These are phyloP conservation scores for Numenius arquata DNA, from an alignment of 2,113 vertebrate species.

Conservation along the genomic window DNA sequence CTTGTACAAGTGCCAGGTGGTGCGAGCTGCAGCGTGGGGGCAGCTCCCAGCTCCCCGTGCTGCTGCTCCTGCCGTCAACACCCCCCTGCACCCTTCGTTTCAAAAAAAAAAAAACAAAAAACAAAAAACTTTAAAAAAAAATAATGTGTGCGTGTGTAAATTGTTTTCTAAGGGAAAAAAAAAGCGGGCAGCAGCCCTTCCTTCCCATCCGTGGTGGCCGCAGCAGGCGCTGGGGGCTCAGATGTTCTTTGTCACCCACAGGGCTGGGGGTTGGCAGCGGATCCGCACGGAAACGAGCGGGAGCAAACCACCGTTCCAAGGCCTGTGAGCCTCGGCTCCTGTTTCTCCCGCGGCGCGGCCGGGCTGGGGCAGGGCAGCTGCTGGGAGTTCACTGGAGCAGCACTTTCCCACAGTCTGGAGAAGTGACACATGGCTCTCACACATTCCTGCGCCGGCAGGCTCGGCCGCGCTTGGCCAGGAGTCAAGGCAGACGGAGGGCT, in stretches of 20 bases:
- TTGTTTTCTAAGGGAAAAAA: not conserved
- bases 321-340: constrained; percentile 78
- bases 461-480: constrained; percentile 76
- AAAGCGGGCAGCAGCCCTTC: not conserved
- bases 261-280: constrained; percentile 40
- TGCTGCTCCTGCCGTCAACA: constrained; percentile 7
- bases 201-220: not conserved
- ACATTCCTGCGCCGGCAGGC: constrained; percentile 92
- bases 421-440: constrained; percentile 97
- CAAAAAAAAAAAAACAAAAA: not conserved
- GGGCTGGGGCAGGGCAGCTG: constrained; percentile 83
- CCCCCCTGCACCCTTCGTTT: not conserved
- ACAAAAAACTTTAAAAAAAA: not conserved
- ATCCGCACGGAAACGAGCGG: constrained; percentile 67
- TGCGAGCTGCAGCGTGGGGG: not conserved
- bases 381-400: constrained; percentile 91
- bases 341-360: constrained; percentile 75
- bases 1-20: constrained; percentile 59
- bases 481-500: constrained; percentile 71
- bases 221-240: not conserved
- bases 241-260: constrained; percentile 49
- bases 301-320: constrained; percentile 80
- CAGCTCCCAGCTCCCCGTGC: not conserved
- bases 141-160: not conserved
- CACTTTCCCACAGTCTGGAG: constrained; percentile 99